Conservation (phyloP, 2,888 invertebrate genomes). For the Eledone cirrhosa region DNA sequence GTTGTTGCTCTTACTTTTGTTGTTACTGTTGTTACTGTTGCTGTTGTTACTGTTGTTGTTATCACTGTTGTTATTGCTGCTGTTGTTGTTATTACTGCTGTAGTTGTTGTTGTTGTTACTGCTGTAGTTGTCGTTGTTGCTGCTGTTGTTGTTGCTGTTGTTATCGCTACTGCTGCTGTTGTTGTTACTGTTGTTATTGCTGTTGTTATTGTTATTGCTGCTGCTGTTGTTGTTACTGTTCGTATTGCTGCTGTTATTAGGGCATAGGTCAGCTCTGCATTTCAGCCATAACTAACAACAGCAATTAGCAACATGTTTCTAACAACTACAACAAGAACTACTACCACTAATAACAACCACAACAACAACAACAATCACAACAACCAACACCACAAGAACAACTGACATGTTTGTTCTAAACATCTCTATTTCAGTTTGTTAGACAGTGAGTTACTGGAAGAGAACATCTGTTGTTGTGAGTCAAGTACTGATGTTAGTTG, state of each 20-base stretch:
- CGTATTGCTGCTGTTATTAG: neutral
- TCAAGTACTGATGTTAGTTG: too few relatives aligned
- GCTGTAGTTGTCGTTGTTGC: too few relatives aligned
- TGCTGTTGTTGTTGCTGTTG: slow-evolving; percentile 10
- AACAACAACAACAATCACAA: too few relatives aligned
- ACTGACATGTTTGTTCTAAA: neutral
- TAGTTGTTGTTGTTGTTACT: too few relatives aligned
- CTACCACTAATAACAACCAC: too few relatives aligned
- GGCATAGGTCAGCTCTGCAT: neutral
- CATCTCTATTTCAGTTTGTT: neutral
- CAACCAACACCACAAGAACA: too few relatives aligned
- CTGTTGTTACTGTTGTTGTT: slow-evolving; percentile 17
- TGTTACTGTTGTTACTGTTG: neutral
- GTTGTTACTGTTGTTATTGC: slow-evolving; percentile 16
- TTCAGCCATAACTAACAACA: neutral
- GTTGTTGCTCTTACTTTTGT: too few relatives aligned
- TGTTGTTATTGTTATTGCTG: slow-evolving; percentile 14
- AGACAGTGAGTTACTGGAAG: slow-evolving; percentile 11
- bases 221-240: neutral
- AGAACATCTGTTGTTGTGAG: neutral
- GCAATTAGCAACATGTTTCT: neutral
- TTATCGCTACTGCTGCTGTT: slow-evolving; percentile 23
- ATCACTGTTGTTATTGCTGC: neutral
- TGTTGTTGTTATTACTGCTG: too few relatives aligned
- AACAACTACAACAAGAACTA: neutral